Evolutionary conservation across 92 coral and sea anemone genomes (phyloP).

Genomic region (Bergia puertoricense): DNA sequence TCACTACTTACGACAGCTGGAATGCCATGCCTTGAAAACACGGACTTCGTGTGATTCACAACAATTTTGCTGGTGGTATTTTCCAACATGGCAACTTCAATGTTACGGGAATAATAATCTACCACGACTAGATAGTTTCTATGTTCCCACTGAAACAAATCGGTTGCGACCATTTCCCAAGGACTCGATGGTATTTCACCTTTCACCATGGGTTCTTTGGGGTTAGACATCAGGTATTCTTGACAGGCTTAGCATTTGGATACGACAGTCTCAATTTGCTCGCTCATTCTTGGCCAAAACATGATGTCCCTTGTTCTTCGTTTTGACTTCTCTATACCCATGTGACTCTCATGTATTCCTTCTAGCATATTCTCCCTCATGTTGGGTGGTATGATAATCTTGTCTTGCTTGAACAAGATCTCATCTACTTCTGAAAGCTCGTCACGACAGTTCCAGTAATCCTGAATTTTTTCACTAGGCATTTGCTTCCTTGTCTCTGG

Average conservation of each 20-base stretch:
- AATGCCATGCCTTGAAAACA: conserved; percentile 45
- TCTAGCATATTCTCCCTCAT: too few species aligned
- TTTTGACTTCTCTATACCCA: neutral
- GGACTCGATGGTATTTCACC: conserved; percentile 45
- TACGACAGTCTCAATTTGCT: conserved; percentile 19
- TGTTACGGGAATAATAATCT: conserved; percentile 32
- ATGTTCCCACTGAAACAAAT: conserved; percentile 45
- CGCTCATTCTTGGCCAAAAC: conserved; percentile 52
- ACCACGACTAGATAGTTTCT: conserved; percentile 30
- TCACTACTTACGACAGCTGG: conserved; percentile 32
- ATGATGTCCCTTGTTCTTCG: conserved; percentile 35
- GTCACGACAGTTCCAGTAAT: conserved; percentile 62
- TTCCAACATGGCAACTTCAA: conserved; percentile 36
- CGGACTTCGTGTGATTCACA: conserved; percentile 39
- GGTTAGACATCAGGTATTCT: conserved; percentile 40
- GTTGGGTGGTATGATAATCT: too few species aligned
- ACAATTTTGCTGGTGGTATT: conserved; percentile 15
- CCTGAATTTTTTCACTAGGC: too few species aligned
- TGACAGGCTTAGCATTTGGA: conserved; percentile 43
- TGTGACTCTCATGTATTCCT: neutral
- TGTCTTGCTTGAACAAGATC: conserved; percentile 47
- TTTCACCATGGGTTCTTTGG: conserved; percentile 48
- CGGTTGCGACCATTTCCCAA: conserved; percentile 50
- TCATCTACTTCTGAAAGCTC: conserved; percentile 68
- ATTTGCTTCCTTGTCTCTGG: too few species aligned